Evolutionary conservation across 2,888 invertebrate species (phyloP), one percentile per base, ranked within the genome.

Genomic region (Chouioia cunea): DNA sequence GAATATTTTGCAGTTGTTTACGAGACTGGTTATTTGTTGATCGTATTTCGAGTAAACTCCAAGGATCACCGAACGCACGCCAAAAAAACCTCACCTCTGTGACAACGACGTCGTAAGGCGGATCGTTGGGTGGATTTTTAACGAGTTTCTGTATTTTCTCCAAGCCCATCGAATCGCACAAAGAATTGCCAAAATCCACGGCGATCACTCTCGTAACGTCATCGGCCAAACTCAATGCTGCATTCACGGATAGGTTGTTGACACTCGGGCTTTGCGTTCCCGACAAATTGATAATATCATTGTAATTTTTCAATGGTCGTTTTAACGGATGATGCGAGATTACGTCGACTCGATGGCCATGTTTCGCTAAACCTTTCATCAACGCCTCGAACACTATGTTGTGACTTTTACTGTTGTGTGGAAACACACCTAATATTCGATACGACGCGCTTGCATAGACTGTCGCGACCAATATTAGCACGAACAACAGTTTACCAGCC

Each of bases 371-470:
- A 56, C 85, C 86, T 60, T 81, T 83, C 23, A 86, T 80, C 47
- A 88, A 65, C 0, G 86, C 78, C 50, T 80, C 83, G 65, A 85
- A 84, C 83, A 88, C 87, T 76, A 86, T 86, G 50, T 82, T 86
- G 70, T 88, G 88, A 60, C 88, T 88, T 65, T 80, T 85, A 1
- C 84, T 86, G 22, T 86, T 85, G 65, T 87, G 86, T 0, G 86
- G 82, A 71, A 86, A 87, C 0, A 87, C 79, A 0, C 85, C 86
- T 43, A 88, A 77, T 69, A 88, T 88, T 69, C 82, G 36, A 10
- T 36, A 10, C 36, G 27, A 3, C 27, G 36, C 6, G 36, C 12
- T 36, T 36, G 12, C 36, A 1, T 6, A 36, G 1, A 36, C 36
- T 10, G 36, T 36, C 10, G 36, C 10, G 10, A 10, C 6, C 6